Conservation (phyloP, 2,888 invertebrate species). For the Hypomecis punctinalis region DNA sequence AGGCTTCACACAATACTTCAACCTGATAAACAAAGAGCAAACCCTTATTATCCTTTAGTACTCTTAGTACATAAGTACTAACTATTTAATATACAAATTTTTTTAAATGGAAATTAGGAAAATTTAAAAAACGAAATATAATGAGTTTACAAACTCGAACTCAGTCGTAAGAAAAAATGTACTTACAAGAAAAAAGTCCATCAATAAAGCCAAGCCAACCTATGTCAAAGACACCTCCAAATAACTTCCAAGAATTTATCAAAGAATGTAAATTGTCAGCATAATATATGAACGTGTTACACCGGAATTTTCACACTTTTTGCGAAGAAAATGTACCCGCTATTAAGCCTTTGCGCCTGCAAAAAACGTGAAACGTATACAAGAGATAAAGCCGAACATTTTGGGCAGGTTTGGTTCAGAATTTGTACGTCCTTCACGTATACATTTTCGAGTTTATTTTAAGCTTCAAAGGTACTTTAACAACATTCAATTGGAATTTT, state of each 20-base stretch:
- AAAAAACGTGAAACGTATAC: conserved; percentile 12
- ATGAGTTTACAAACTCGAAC: too few relatives aligned
- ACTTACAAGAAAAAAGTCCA: background rate
- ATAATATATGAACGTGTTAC: conserved; percentile 26
- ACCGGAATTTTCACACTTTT: conserved; percentile 14
- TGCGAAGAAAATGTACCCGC: conserved; percentile 18
- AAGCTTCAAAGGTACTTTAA: background rate
- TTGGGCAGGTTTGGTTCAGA: background rate
- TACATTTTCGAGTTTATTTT: conserved; percentile 12
- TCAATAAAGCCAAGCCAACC: conserved; percentile 3
- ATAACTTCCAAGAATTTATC: conserved; percentile 21
- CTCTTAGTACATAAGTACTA: too few relatives aligned
- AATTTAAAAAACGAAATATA: too few relatives aligned
- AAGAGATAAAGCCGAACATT: conserved; percentile 13
- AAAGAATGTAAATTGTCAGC: conserved; percentile 26
- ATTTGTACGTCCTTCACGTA: background rate
- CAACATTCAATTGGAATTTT: too few relatives aligned
- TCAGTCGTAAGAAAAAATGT: background rate
- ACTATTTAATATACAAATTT: too few relatives aligned
- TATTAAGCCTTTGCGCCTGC: conserved; percentile 12
- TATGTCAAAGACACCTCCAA: conserved; percentile 11
- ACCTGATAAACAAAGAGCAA: too few relatives aligned
- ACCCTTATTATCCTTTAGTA: too few relatives aligned
- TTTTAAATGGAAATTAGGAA: too few relatives aligned
- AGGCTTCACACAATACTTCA: too few relatives aligned